Conservation (phyloP, 1,140 invertebrate species). For the Pristionchus pacificus region DNA sequence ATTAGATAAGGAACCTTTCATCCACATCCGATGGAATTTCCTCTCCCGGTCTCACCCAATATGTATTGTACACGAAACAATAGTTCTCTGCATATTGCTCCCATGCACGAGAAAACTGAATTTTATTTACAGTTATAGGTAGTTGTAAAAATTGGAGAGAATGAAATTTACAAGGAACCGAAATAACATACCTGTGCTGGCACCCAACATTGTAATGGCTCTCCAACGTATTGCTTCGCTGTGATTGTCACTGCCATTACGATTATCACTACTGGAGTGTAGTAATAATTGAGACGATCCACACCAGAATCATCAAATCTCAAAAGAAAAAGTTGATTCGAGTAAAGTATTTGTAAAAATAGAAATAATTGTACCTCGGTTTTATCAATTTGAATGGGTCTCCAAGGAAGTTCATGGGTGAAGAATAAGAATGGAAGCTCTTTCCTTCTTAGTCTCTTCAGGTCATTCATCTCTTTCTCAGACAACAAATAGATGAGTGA, state of each 20-base stretch:
- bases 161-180: neutral
- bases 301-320: conserved; percentile 60
- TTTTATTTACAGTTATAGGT: too few species aligned
- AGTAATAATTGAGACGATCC: conserved; percentile 63
- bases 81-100: conserved; percentile 57
- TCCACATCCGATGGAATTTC: conserved; percentile 8
- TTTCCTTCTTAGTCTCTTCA: too few species aligned
- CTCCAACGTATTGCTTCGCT: conserved; percentile 47
- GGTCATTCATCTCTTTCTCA: too few species aligned
- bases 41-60: conserved; percentile 52
- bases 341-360: too few species aligned
- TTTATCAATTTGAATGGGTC: too few species aligned
- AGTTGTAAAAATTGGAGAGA: neutral
- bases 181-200: conserved; percentile 37
- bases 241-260: conserved; percentile 58
- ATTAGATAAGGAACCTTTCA: conserved; percentile 27
- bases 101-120: conserved; percentile 59
- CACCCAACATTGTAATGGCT: conserved; percentile 56
- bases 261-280: conserved; percentile 61
- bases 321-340: neutral
- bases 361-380: too few species aligned
- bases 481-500: too few species aligned
- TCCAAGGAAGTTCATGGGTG: too few species aligned
- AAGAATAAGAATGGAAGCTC: too few species aligned
- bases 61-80: conserved; percentile 58